A percentile compares a stretch with the other conserved stretches of the same genome.
Evolutionary conservation across 2,888 invertebrate genomes (phyloP).

Genomic region (Andrena flavipes): DNA sequence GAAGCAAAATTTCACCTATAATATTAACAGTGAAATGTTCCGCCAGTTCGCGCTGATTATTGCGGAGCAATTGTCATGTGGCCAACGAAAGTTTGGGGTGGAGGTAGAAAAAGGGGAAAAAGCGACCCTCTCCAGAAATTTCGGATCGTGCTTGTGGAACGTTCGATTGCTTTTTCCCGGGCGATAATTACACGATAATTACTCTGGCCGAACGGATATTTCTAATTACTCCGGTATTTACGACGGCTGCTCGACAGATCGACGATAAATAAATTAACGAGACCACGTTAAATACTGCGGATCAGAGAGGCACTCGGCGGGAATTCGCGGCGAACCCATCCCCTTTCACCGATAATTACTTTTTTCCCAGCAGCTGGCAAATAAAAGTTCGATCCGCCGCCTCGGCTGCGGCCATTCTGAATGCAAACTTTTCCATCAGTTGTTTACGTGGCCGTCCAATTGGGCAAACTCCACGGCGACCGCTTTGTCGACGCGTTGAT

Average conservation of each 20-base stretch:
- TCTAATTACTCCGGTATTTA: conserved; percentile 76
- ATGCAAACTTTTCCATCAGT: conserved; percentile 26
- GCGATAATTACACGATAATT: conserved; percentile 66
- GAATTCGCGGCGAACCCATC: conserved; percentile 5
- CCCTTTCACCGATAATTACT: conserved; percentile 42
- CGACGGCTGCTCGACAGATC: conserved; percentile 52
- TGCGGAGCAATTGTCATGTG: neutral
- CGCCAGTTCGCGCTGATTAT: neutral
- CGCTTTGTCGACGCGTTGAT: conserved; percentile 14
- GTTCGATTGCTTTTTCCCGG: conserved; percentile 40
- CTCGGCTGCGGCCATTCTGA: neutral
- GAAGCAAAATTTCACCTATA: too few species aligned
- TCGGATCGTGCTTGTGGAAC: neutral
- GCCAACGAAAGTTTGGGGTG: neutral
- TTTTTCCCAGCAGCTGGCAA: conserved; percentile 17
- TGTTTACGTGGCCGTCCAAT: conserved; percentile 19
- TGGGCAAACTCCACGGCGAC: conserved; percentile 10
- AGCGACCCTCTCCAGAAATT: neutral
- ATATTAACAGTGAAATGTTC: neutral
- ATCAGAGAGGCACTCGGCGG: conserved; percentile 26
- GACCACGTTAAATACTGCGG: conserved; percentile 31
- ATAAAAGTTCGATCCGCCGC: conserved; percentile 26
- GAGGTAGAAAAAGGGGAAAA: neutral
- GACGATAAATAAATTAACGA: conserved; percentile 67
- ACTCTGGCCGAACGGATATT: conserved; percentile 74